A percentile compares a stretch with the other conserved stretches of the same genome.
Evolutionary conservation across 2,888 invertebrate species (phyloP).

Genomic region (Mantis religiosa): DNA sequence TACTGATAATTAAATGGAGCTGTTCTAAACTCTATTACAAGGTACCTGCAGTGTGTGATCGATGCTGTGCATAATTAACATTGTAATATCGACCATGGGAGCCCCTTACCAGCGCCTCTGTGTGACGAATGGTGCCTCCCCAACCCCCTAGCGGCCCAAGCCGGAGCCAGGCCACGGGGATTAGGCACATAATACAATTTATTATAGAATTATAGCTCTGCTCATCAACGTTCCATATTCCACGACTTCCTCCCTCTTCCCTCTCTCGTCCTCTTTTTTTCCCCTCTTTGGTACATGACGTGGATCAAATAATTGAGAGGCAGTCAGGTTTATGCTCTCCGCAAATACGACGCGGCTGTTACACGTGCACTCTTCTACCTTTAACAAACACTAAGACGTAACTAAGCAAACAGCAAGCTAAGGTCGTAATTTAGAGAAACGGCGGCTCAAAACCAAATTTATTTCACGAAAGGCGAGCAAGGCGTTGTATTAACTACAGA

Average conservation of each 20-base stretch:
- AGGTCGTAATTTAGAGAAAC: neutral
- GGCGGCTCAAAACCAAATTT: neutral
- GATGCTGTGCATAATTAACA: slow-evolving; percentile 47
- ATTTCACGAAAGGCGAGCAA: neutral
- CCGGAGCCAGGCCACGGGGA: slow-evolving; percentile 3
- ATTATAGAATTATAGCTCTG: slow-evolving; percentile 11
- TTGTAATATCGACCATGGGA: slow-evolving; percentile 43
- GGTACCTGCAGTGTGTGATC: slow-evolving; percentile 35
- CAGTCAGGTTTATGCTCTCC: neutral
- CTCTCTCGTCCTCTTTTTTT: neutral
- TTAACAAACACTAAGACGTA: neutral
- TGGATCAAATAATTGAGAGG: neutral
- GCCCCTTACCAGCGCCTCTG: neutral
- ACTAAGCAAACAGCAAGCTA: neutral
- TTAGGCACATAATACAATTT: slow-evolving; percentile 15
- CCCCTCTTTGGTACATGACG: neutral
- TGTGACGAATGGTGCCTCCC: slow-evolving; percentile 10
- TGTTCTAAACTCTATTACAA: slow-evolving; percentile 32
- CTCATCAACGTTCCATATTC: neutral
- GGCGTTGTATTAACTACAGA: neutral
- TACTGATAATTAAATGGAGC: slow-evolving; percentile 33
- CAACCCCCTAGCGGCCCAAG: neutral
- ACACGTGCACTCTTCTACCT: neutral
- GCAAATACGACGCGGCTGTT: neutral
- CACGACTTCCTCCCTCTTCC: neutral